Base-by-base conservation (phyloP, 1,140 invertebrate species). In the Parapsyche elsis region DNA sequence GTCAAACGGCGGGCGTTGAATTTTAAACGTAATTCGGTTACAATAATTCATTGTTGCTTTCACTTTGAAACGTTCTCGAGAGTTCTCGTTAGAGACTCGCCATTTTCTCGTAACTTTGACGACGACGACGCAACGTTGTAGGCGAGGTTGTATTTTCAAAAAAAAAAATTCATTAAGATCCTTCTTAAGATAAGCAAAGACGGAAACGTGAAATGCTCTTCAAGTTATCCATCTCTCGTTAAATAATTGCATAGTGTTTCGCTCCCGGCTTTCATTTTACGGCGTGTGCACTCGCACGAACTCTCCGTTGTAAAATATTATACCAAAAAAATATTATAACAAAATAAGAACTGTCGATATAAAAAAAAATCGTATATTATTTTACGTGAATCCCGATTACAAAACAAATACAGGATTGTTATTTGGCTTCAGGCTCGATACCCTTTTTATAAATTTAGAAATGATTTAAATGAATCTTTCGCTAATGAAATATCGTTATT, bases 211-310 rank as follows among this genome's bases (percentile, higher is more conserved):
- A 61, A 61, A 19, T 9, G 21, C 57, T 61, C 57, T 61, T 61
- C n/a, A 61, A 61, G 57, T 61, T 61, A 61, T 61, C 57, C 57
- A 61, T 61, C 21, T 5, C 57, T 61, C 16, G 57, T 61, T 61
- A 61, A 19, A 19, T 61, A 61, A 61, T 61, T 61, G 10, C 16
- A 61, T 61, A 61, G 57, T 61, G 57, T 61, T 61, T 57, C 14
- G 53, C 53, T n/a, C n/a, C n/a, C n/a, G 14, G 14, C 53, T 12
- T 16, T n/a, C 16, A 61, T 38, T 38, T 38, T 38, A 38, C 30
- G 30, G 2, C 1, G 30, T 38, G 30, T n/a, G n/a, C n/a, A n/a
- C n/a, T n/a, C n/a, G n/a, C n/a, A n/a, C n/a, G n/a, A n/a, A n/a
- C n/a, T n/a, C n/a, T n/a, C n/a, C n/a, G n/a, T n/a, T n/a, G n/a